Evolutionary conservation across 2,113 vertebrate species (phyloP).

Genomic region (Sylvia atricapilla): DNA sequence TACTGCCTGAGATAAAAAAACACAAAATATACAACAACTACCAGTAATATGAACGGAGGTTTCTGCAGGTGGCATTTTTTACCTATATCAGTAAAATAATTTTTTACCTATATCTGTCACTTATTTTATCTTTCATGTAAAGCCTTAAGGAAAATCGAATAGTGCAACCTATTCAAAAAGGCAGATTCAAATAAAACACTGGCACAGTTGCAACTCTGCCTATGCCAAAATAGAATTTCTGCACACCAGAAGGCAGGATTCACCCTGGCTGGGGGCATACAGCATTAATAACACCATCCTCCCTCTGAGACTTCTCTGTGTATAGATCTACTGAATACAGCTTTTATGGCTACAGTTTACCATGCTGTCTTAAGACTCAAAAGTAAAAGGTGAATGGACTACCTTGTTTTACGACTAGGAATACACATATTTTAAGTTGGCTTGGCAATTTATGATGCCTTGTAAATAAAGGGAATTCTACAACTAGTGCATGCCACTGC

Average conservation of each 20-base stretch:
- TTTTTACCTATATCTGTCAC: not conserved
- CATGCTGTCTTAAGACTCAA: not conserved
- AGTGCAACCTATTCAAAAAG: not conserved
- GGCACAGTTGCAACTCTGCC: not conserved
- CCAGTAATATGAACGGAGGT: not conserved
- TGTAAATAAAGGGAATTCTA: not conserved
- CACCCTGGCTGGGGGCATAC: not conserved
- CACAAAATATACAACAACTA: not conserved
- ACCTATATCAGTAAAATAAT: not conserved
- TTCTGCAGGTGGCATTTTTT: not conserved
- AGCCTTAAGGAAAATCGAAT: not conserved
- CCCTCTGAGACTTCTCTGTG: not conserved
- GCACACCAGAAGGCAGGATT: not conserved
- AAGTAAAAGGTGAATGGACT: not conserved
- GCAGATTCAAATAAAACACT: not conserved
- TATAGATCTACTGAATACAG: not conserved
- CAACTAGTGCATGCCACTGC: not conserved
- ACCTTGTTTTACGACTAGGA: not conserved
- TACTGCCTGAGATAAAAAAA: not conserved
- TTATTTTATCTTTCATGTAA: not conserved
- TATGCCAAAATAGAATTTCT: not conserved
- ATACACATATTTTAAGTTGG: not conserved
- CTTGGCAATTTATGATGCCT: not conserved
- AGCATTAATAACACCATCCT: not conserved
- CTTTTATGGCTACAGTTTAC: not conserved